These are phyloP conservation scores for Drosophila nannoptera DNA, from an alignment of 1,140 invertebrate species.

Conservation along the genomic window DNA sequence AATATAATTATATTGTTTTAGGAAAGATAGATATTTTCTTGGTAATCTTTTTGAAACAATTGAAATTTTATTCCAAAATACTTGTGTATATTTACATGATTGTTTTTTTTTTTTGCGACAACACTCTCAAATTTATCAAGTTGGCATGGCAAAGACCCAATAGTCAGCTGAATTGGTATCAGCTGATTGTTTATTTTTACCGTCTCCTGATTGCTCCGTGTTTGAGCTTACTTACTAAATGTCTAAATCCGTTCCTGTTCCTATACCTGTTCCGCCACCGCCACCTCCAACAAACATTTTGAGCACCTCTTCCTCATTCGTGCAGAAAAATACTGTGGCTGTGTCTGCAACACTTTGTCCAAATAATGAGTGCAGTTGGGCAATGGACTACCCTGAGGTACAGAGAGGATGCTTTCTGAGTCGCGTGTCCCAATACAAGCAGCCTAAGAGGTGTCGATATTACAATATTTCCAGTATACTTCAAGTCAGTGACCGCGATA, in stretches of 20 bases:
- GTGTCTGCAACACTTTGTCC: conserved; percentile 5
- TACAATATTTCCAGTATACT: conserved; percentile 50
- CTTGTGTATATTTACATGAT: too few relatives aligned
- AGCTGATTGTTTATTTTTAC: too few relatives aligned
- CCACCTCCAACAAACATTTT: not conserved
- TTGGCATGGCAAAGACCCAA: too few relatives aligned
- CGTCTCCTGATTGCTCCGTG: too few relatives aligned
- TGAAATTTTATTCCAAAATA: too few relatives aligned
- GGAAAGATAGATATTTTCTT: too few relatives aligned
- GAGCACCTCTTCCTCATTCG: too few relatives aligned
- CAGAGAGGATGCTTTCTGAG: conserved; percentile 79
- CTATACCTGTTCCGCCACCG: conserved; percentile 53
- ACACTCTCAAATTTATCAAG: too few relatives aligned
- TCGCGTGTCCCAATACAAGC: conserved; percentile 74
- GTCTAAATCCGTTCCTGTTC: conserved; percentile 26
- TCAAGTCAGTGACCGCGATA: conserved; percentile 37
- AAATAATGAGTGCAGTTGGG: conserved; percentile 78
- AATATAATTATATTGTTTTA: too few relatives aligned
- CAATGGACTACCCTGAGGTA: conserved; percentile 77
- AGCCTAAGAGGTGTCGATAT: conserved; percentile 60
- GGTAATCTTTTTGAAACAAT: too few relatives aligned
- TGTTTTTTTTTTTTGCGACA: too few relatives aligned
- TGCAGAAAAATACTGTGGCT: not conserved
- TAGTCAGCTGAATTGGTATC: too few relatives aligned
- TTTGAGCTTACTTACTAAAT: conserved; percentile 7